These are phyloP conservation scores for Temnothorax rugatulus DNA, from an alignment of 2,888 invertebrate species.

Conservation along the genomic window DNA sequence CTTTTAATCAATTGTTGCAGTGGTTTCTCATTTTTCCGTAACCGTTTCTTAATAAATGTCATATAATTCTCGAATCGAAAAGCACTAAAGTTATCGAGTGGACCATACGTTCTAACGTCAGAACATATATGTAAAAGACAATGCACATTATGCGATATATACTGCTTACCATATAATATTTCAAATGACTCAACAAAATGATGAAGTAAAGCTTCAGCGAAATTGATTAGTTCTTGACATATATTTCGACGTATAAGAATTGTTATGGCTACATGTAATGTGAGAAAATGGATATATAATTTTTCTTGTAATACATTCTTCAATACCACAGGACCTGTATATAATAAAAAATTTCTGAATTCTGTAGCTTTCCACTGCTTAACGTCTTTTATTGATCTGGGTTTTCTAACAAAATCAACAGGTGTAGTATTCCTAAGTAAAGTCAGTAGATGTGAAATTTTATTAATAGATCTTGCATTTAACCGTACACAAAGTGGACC, in stretches of 20 bases:
- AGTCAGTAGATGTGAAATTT: background rate
- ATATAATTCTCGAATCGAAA: background rate
- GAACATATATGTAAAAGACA: background rate
- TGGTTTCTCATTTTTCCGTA: too few relatives aligned
- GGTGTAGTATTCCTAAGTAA: background rate
- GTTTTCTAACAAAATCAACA: background rate
- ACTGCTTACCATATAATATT: background rate
- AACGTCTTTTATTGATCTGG: background rate
- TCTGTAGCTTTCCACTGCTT: background rate
- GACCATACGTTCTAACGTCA: background rate
- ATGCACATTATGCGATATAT: background rate
- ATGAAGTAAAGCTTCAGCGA: background rate
- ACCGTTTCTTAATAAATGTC: background rate
- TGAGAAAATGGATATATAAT: background rate
- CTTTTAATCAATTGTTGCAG: background rate
- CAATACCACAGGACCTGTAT: background rate
- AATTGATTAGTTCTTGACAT: background rate
- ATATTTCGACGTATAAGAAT: background rate
- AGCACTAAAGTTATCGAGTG: background rate
- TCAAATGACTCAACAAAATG: background rate
- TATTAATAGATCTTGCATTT: background rate
- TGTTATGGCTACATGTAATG: constrained; percentile 6
- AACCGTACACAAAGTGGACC: background rate
- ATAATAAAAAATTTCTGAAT: too few relatives aligned
- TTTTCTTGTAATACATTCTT: background rate